Percentiles rank a stretch among this genome's conserved stretches.
Evolutionary conservation across 2,113 vertebrate genomes (phyloP).

Genomic region (Sinocyclocheilus anophthalmus): DNA sequence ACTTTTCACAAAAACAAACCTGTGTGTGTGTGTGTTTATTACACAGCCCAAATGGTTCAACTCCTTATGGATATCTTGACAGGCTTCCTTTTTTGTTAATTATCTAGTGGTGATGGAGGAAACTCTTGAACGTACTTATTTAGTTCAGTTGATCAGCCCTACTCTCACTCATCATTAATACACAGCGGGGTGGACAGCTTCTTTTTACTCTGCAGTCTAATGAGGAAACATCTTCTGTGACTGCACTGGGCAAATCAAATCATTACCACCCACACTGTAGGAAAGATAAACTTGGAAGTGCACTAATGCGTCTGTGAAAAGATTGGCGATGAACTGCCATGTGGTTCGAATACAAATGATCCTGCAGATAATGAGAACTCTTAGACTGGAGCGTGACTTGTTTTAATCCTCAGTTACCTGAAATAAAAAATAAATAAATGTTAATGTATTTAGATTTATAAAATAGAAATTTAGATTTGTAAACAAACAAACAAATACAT

Average conservation of each 20-base stretch:
- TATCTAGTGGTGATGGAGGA: not conserved
- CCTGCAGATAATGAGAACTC: slow-evolving; percentile 66
- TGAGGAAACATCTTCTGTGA: slow-evolving; percentile 75
- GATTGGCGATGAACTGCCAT: slow-evolving; percentile 52
- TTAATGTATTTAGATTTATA: no score
- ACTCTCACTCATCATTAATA: slow-evolving; percentile 37
- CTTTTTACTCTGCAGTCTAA: slow-evolving; percentile 65
- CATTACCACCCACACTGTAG: slow-evolving; percentile 79
- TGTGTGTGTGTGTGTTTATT: not conserved
- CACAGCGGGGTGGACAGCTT: slow-evolving; percentile 15
- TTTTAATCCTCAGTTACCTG: not conserved
- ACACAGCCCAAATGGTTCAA: not conserved
- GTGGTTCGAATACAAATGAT: slow-evolving; percentile 60
- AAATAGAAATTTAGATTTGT: not conserved
- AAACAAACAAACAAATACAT: not conserved
- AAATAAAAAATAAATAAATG: not conserved
- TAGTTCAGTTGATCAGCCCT: slow-evolving; percentile 40
- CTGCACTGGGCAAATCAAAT: slow-evolving; percentile 76
- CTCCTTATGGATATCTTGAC: not conserved
- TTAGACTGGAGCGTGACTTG: slow-evolving; percentile 52
- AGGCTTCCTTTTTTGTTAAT: not conserved
- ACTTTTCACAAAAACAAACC: no score
- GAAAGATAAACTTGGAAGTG: slow-evolving; percentile 77
- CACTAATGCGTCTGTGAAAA: slow-evolving; percentile 66
- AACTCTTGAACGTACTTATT: not conserved